A percentile compares a stretch with the other conserved stretches of the same genome.
These are phyloP conservation scores for Ceratina australensis DNA, from an alignment of 1,140 invertebrate species.

Conservation along the genomic window DNA sequence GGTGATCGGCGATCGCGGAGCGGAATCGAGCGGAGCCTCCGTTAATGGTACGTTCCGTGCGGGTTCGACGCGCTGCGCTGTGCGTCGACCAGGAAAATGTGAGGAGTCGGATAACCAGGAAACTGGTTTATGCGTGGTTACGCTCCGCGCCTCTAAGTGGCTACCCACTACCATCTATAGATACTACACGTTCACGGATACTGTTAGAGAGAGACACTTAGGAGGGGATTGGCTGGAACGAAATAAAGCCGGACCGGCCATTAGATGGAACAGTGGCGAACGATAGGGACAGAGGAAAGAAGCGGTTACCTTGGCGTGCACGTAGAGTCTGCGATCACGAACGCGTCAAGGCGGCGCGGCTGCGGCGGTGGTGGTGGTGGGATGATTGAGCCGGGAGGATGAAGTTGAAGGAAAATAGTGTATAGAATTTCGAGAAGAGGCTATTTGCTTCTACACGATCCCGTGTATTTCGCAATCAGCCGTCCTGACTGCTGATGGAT, in stretches of 20 bases:
- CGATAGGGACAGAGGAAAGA: conserved; percentile 32
- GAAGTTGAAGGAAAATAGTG: conserved; percentile 54
- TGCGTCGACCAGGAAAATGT: conserved; percentile 73
- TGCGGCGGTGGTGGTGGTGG: neutral
- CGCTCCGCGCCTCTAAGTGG: conserved; percentile 65
- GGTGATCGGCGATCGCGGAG: conserved; percentile 57
- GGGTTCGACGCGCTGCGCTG: conserved; percentile 63
- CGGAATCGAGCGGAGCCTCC: conserved; percentile 62
- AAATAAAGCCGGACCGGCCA: conserved; percentile 56
- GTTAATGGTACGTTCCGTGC: conserved; percentile 72
- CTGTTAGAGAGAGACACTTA: conserved; percentile 50
- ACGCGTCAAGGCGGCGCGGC: conserved; percentile 29
- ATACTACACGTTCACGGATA: conserved; percentile 49
- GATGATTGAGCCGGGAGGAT: conserved; percentile 41
- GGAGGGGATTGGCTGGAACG: conserved; percentile 49
- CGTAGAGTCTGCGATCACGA: conserved; percentile 39
- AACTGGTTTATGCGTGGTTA: conserved; percentile 77
- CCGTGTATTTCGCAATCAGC: conserved; percentile 38
- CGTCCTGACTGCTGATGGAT: conserved; percentile 59
- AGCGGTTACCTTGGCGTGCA: conserved; percentile 51
- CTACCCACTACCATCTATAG: conserved; percentile 61
- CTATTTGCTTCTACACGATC: conserved; percentile 36
- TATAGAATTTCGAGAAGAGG: conserved; percentile 59
- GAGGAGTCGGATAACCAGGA: conserved; percentile 75
- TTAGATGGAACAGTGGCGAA: conserved; percentile 55